phyloP scores from a whole-genome alignment of 2,113 vertebrate genomes.

The Gobius niger region DNA sequence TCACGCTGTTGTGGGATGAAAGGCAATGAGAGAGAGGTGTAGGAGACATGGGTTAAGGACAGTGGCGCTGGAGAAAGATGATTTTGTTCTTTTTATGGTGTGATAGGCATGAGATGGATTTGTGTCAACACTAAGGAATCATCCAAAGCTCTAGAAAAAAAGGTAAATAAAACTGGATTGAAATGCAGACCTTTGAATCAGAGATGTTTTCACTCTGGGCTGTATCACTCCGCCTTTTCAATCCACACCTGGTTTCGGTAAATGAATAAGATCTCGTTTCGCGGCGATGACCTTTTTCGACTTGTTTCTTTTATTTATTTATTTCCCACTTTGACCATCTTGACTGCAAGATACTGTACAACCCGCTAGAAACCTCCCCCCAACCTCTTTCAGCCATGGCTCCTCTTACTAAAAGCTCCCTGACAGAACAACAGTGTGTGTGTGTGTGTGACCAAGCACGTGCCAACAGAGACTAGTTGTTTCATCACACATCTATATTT shows the following conservation, averaged over 20 bases:
- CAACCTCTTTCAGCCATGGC: constrained; percentile 11
- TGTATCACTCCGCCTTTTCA: background rate
- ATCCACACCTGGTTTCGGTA: constrained; percentile 12
- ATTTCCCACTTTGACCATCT: background rate
- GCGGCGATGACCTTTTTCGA: constrained; percentile 44
- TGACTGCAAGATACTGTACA: constrained; percentile 41
- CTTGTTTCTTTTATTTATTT: constrained; percentile 11
- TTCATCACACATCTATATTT: constrained; percentile 10
- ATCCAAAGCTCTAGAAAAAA: too few relatives aligned
- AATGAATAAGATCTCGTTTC: constrained; percentile 32
- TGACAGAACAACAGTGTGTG: background rate
- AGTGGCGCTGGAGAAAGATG: too few relatives aligned
- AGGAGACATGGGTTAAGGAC: background rate
- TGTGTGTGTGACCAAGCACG: background rate
- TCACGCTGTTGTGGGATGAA: background rate
- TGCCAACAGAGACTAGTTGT: background rate
- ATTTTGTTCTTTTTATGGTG: too few relatives aligned
- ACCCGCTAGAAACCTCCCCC: constrained; percentile 23
- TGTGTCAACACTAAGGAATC: too few relatives aligned
- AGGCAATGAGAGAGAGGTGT: background rate
- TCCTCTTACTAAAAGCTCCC: constrained; percentile 29
- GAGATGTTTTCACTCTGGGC: background rate
- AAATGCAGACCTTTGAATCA: constrained; percentile 3
- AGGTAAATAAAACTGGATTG: background rate
- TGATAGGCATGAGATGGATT: too few relatives aligned